phyloP scores from a whole-genome alignment of 2,888 invertebrate species.

The Phalera bucephala region DNA sequence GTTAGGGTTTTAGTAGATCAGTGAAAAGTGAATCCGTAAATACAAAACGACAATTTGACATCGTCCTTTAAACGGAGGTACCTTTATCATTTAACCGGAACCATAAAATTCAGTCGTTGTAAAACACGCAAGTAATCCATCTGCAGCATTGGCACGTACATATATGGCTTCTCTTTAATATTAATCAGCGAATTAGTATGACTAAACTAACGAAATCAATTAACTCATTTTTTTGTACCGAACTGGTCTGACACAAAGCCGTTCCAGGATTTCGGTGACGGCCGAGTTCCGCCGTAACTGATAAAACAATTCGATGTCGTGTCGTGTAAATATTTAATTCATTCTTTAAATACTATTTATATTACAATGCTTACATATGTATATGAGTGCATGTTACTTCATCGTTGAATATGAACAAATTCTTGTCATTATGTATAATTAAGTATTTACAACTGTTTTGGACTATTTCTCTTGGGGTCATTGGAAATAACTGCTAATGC shows the following conservation, averaged over 20 bases:
- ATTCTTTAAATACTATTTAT: conserved; percentile 43
- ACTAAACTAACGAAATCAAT: conserved; percentile 76
- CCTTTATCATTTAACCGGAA: conserved; percentile 37
- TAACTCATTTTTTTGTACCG: conserved; percentile 58
- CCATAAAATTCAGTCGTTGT: conserved; percentile 57
- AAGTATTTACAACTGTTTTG: neutral
- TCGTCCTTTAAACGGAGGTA: no score
- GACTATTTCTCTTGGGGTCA: no score
- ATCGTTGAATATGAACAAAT: conserved; percentile 20
- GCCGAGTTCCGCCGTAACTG: conserved; percentile 36
- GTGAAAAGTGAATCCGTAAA: no score
- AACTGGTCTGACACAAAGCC: conserved; percentile 53
- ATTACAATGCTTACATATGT: conserved; percentile 30
- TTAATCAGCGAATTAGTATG: conserved; percentile 76
- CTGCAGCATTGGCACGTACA: conserved; percentile 56
- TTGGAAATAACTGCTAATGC: no score
- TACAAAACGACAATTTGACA: no score
- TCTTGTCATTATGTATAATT: conserved; percentile 9
- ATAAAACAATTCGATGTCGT: conserved; percentile 35
- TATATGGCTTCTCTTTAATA: conserved; percentile 64
- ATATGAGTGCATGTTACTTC: conserved; percentile 20
- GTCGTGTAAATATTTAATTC: conserved; percentile 46
- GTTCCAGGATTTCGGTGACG: conserved; percentile 53
- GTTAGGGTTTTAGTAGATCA: no score
- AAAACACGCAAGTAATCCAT: conserved; percentile 55